Evolutionary conservation across 2,113 vertebrate species (phyloP).

Genomic region (Psettodes erumei): DNA sequence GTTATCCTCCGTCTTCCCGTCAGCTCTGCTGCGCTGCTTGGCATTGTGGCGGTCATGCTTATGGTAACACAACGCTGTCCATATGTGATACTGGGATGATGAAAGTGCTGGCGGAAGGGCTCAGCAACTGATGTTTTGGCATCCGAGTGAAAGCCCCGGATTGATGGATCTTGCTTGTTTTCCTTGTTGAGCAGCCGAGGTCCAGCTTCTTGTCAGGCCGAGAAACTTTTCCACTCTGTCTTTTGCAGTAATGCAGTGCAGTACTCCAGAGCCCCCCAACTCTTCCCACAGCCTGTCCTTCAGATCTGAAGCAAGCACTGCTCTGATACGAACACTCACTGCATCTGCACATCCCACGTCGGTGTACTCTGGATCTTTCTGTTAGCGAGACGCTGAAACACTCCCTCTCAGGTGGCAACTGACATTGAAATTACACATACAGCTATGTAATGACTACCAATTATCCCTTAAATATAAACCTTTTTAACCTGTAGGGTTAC

Average conservation of each 20-base stretch:
- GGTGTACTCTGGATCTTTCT: not conserved
- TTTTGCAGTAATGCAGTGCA: constrained; percentile 77
- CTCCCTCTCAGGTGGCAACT: not conserved
- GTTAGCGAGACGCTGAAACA: not conserved
- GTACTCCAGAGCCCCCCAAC: constrained; percentile 30
- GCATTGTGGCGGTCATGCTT: constrained; percentile 55
- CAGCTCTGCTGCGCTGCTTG: constrained; percentile 51
- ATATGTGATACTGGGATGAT: constrained; percentile 80
- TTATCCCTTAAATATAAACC: not conserved
- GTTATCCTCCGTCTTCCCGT: constrained; percentile 47
- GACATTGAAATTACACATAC: not conserved
- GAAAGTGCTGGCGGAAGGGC: constrained; percentile 74
- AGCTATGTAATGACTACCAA: not conserved
- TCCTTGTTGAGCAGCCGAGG: constrained; percentile 67
- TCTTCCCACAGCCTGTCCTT: constrained; percentile 30
- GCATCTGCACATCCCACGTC: constrained; percentile 5
- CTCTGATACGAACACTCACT: constrained; percentile 22
- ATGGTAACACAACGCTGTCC: constrained; percentile 73
- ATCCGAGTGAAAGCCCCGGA: constrained; percentile 65
- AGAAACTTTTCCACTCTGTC: constrained; percentile 79
- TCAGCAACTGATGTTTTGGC: constrained; percentile 79
- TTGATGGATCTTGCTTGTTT: constrained; percentile 77
- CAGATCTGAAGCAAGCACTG: constrained; percentile 13
- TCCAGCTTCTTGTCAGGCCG: constrained; percentile 80
- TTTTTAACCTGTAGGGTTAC: no score